phyloP scores from a whole-genome alignment of 2,797 vertebrate species.

The Notoglanidium macrostoma region DNA sequence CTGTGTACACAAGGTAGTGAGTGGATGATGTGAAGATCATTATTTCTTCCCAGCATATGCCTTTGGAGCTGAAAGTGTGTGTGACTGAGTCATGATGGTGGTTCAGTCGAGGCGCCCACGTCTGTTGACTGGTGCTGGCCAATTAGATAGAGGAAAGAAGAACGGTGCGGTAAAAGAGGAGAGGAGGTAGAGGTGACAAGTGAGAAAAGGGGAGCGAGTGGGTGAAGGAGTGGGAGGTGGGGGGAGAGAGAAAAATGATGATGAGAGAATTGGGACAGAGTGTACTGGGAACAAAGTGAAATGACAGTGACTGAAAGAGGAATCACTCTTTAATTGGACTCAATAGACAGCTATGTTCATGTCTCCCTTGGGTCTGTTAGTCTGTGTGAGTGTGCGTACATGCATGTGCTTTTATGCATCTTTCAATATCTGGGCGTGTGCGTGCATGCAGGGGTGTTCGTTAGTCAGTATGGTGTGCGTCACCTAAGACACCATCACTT shows the following conservation, averaged over 20 bases:
- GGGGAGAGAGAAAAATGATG: background rate
- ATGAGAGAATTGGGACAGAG: constrained; percentile 51
- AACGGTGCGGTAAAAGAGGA: background rate
- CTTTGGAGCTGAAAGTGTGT: constrained; percentile 43
- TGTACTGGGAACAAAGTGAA: constrained; percentile 49
- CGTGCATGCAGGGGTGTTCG: constrained; percentile 50
- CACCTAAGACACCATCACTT: background rate
- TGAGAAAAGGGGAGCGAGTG: background rate
- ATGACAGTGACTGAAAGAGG: constrained; percentile 56
- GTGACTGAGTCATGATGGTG: constrained; percentile 48
- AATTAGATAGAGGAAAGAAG: constrained; percentile 60
- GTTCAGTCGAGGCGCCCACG: constrained; percentile 49
- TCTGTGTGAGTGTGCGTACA: background rate
- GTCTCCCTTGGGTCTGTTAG: constrained; percentile 75
- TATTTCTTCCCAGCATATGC: constrained; percentile 33
- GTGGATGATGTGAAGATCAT: constrained; percentile 21
- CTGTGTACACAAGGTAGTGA: background rate
- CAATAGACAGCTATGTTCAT: constrained; percentile 69
- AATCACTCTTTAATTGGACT: constrained; percentile 73
- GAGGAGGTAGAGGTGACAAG: constrained; percentile 27
- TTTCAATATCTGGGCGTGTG: background rate
- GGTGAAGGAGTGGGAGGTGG: constrained; percentile 1
- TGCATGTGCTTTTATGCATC: background rate
- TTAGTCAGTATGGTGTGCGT: constrained; percentile 57
- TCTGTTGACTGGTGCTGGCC: constrained; percentile 65